Base-by-base conservation (phyloP, 1,140 invertebrate species). In the Drosophila nasuta region DNA sequence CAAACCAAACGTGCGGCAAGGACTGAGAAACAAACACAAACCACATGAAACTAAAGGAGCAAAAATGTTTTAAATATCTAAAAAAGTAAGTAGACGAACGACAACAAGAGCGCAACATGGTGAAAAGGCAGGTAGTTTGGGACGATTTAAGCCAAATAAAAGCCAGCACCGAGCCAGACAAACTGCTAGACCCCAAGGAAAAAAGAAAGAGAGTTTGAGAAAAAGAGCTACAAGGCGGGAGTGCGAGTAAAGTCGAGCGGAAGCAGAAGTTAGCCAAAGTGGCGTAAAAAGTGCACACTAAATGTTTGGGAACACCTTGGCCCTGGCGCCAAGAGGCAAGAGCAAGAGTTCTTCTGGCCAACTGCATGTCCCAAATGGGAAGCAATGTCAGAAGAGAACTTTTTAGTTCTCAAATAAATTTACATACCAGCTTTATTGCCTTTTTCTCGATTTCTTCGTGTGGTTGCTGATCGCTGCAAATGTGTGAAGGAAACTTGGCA, bases 71-170 rank as follows among this genome's bases (percentile, higher is more conserved):
- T 5, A 43, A 51, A 63, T 54, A 77, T 74, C 69, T 70, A 33
- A 68, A 82, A 72, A 70, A 69, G 80, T 87, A 83, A 87, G 77
- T 81, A 83, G 85, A 71, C 77, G 45, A 83, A 81, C 80, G 67
- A 89, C 83, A 74, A 74, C 38, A 64, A 68, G 71, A 65, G 41
- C 35, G 51, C 38, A 67, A 48, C 49, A 68, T 41, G 59, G 13
- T 38, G 8, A 76, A 46, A 72, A 75, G 62, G 51, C 17, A 51
- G 57, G 57, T 48, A 57, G 43, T 65, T 41, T 59, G 54, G 60
- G 49, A 78, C 77, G 67, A 78, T 78, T 87, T 87, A 83, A 87
- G 85, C 83, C 70, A 78, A 67, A 83, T 80, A 78, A 88, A 83
- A 75, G 52, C 52, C 58, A 33, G 45, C 52, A 46, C 49, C 11